These are phyloP conservation scores for Gulo gulo DNA, from an alignment of 2,113 vertebrate species.

Conservation along the genomic window DNA sequence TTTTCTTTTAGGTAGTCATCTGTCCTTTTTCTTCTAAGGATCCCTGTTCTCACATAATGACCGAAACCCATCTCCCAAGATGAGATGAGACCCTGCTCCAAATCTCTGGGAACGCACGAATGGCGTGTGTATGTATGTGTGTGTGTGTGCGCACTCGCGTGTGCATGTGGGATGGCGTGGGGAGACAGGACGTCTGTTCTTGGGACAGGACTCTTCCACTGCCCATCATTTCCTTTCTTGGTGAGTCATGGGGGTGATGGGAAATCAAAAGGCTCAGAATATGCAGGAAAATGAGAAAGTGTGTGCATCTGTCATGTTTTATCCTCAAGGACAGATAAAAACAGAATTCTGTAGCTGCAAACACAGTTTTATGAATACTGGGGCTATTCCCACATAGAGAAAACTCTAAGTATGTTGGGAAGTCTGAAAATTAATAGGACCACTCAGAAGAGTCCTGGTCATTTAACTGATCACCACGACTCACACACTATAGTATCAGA, in stretches of 20 bases:
- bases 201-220: background rate
- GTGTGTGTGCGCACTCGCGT: no score
- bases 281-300: background rate
- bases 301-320: background rate
- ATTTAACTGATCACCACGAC: background rate
- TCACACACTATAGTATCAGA: background rate
- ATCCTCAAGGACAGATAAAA: background rate
- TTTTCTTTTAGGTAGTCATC: background rate
- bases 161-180: rapidly evolving
- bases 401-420: background rate
- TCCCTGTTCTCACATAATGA: background rate
- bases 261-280: background rate
- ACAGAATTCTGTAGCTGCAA: background rate
- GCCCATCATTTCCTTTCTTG: background rate
- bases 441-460: background rate
- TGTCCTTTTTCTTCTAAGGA: background rate
- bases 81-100: background rate
- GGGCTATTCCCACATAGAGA: background rate
- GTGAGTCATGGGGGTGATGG: background rate
- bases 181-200: background rate
- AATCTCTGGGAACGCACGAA: background rate
- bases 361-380: background rate
- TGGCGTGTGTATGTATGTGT: rapidly evolving
- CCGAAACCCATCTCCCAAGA: background rate
- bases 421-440: background rate